These are phyloP conservation scores for Propithecus perrieri DNA, from an alignment of 2,797 vertebrate genomes.

Conservation along the genomic window DNA sequence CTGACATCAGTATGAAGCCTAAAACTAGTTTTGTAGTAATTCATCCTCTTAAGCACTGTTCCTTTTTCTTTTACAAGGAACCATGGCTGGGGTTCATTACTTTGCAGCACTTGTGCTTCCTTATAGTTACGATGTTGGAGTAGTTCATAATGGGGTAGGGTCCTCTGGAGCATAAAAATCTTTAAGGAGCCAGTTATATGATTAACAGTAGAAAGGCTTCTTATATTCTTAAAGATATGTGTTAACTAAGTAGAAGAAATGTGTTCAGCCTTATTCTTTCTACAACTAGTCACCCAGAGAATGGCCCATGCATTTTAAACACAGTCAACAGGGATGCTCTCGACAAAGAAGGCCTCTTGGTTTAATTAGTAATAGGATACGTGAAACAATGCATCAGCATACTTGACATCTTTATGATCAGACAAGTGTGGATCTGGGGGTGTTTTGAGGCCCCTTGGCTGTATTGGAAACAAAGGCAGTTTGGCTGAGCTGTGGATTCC, in stretches of 20 bases:
- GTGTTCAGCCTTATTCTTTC: constrained; percentile 11
- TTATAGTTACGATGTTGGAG: constrained; percentile 7
- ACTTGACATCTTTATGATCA: constrained; percentile 10
- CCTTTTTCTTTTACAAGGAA: background rate
- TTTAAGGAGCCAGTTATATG: constrained; percentile 10
- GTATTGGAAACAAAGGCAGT: background rate
- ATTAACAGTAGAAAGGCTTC: background rate
- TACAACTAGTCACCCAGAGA: background rate
- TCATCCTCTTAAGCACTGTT: background rate
- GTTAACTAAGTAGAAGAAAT: background rate
- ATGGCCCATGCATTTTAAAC: background rate
- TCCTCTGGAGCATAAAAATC: background rate
- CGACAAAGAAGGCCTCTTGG: background rate
- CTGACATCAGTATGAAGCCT: background rate
- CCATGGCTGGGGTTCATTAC: background rate
- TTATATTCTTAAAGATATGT: background rate
- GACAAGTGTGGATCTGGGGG: background rate
- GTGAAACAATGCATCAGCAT: background rate
- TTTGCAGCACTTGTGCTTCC: background rate
- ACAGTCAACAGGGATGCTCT: background rate
- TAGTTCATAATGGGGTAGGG: background rate
- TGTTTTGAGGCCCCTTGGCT: background rate
- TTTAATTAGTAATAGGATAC: constrained; percentile 12
- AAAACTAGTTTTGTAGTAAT: constrained; percentile 46
- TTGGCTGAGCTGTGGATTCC: background rate